Conservation (phyloP, 2,113 vertebrate genomes). For the Epinephelus moara region DNA sequence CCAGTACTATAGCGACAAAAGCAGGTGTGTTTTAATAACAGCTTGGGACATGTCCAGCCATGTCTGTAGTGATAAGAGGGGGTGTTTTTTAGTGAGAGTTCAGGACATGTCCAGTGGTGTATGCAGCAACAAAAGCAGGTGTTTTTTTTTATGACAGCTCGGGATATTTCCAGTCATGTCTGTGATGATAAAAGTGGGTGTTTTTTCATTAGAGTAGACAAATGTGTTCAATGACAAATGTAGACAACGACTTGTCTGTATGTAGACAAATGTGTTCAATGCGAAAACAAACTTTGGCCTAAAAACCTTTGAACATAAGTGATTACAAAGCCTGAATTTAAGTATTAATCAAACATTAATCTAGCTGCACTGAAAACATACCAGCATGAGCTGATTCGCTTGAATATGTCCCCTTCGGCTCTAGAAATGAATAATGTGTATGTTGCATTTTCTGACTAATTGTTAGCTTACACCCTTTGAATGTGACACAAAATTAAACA, state of each 20-base stretch:
- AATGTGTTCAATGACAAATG: neutral
- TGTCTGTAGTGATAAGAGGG: too few species aligned
- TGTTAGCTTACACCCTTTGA: neutral
- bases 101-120: too few species aligned
- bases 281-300: neutral
- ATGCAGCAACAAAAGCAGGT: too few species aligned
- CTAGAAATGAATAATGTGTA: neutral
- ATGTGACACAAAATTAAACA: neutral
- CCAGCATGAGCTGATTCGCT: neutral
- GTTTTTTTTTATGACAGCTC: too few species aligned
- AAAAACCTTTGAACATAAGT: neutral
- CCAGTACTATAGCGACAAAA: too few species aligned
- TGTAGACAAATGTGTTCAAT: neutral
- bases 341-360: neutral
- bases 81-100: too few species aligned
- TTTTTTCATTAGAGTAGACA: too few species aligned
- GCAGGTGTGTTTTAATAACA: too few species aligned
- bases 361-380: neutral
- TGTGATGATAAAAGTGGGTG: too few species aligned
- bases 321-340: neutral
- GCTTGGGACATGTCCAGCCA: too few species aligned
- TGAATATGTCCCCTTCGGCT: neutral
- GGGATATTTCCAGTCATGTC: too few species aligned
- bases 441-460: neutral
- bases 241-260: too few species aligned